Evolutionary conservation across 2,888 invertebrate genomes (phyloP), one percentile per base, ranked within the genome.

Genomic region (Drosophila nigricruria): DNA sequence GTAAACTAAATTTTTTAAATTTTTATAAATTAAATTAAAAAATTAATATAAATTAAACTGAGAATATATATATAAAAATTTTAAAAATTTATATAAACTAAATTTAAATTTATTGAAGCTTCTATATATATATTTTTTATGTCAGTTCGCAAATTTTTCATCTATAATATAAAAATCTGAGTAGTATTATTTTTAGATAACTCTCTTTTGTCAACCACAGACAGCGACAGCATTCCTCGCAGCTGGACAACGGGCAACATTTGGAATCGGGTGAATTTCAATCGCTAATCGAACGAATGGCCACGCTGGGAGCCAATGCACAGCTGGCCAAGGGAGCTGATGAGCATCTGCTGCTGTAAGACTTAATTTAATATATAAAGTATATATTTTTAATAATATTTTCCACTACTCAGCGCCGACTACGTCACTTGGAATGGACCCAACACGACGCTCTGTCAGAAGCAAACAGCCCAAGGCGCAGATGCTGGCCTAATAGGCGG

Each of bases 401-500:
- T n/a, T 3, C 20, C 0, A 1, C 1, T n/a, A 1, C 6, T 12
- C 90, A 97, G 97, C 67, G 95, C 95, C 73, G 97, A 97, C 89
- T 97, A 97, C 90, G 94, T 97, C 54, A 95, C 96, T 5, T 97
- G 97, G 97, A 96, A 96, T 77, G 97, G 97, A 0, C 96, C 97
- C 0, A 96, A 97, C 92, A 95, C 95, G 0, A 94, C 94, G 54
- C 92, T 95, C 18, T 92, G 94, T 9, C 90, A 90, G 20, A 92
- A 93, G 65, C 91, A 92, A 36, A 47, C 94, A 1, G 93, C 94
- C 0, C 93, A 93, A 60, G 96, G 96, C 2, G 93, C 95, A 2
- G 94, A 96, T 75, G 90, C 93, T 34, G 93, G 93, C 0, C 93
- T 94, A 8, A 64, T 90, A 0, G 77, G 88, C 2, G 30, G 45